phyloP scores from a whole-genome alignment of 2,113 vertebrate species.

The Colaptes auratus region DNA sequence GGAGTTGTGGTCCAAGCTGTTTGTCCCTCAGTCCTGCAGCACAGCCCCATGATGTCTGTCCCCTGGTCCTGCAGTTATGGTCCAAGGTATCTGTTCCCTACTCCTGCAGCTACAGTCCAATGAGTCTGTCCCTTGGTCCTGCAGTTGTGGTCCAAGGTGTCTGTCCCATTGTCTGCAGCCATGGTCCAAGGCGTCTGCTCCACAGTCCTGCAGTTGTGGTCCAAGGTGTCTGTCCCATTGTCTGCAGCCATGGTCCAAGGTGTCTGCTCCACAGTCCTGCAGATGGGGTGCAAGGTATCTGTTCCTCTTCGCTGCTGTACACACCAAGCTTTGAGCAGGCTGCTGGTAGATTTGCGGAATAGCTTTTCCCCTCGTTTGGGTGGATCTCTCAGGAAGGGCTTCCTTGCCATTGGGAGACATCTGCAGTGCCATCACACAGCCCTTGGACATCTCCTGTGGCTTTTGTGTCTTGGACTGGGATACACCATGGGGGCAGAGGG shows the following conservation, averaged over 20 bases:
- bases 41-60: no score
- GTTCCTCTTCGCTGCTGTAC: background rate
- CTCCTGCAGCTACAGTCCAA: background rate
- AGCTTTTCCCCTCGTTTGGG: background rate
- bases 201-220: background rate
- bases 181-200: no score
- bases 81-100: background rate
- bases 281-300: background rate
- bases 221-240: background rate
- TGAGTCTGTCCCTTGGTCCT: background rate
- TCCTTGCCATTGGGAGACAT: background rate
- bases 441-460: background rate
- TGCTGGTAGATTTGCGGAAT: rapidly evolving
- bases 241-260: background rate
- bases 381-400: background rate
- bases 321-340: rapidly evolving
- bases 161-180: background rate
- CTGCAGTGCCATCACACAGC: background rate
- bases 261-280: background rate
- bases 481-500: rapidly evolving
- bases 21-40: background rate
- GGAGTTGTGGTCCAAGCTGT: background rate
- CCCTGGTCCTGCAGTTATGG: background rate
- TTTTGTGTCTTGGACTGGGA: background rate
- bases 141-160: background rate